phyloP scores from a whole-genome alignment of 2,113 vertebrate genomes.

The Chitala chitala region DNA sequence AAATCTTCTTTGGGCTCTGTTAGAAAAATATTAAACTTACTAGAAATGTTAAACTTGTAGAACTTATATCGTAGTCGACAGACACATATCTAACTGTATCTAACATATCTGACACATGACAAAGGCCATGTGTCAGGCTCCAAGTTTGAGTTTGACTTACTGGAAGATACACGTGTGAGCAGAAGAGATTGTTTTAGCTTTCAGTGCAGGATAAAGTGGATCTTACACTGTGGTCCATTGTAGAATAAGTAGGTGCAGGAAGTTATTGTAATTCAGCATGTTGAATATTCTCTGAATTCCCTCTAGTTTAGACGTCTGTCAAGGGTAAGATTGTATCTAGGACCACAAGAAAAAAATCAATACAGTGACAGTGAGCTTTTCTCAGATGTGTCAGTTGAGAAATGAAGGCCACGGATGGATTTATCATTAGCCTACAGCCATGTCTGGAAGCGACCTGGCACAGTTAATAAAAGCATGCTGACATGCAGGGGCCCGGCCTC shows the following conservation, averaged over 20 bases:
- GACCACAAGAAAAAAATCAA: constrained; percentile 42
- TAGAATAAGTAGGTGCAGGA: neutral
- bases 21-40: too few relatives aligned
- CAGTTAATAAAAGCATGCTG: constrained; percentile 60
- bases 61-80: too few relatives aligned
- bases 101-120: too few relatives aligned
- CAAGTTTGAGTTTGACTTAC: too few relatives aligned
- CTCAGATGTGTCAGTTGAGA: constrained; percentile 55
- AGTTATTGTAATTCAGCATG: neutral
- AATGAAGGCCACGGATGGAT: constrained; percentile 49
- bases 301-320: constrained; percentile 32
- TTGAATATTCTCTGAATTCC: constrained; percentile 19
- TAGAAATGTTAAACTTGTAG: too few relatives aligned
- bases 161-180: neutral
- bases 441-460: constrained; percentile 53
- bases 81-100: too few relatives aligned
- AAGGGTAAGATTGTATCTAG: constrained; percentile 34
- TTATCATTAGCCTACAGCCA: constrained; percentile 57
- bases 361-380: constrained; percentile 53
- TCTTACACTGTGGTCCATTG: neutral
- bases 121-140: too few relatives aligned
- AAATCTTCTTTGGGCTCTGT: too few relatives aligned
- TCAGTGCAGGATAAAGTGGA: neutral
- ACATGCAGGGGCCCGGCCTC: constrained; percentile 45
- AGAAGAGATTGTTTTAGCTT: neutral